A percentile compares a stretch with the other conserved stretches of the same genome.
Evolutionary conservation across 2,888 invertebrate species (phyloP).

Genomic region (Endotricha flammealis): DNA sequence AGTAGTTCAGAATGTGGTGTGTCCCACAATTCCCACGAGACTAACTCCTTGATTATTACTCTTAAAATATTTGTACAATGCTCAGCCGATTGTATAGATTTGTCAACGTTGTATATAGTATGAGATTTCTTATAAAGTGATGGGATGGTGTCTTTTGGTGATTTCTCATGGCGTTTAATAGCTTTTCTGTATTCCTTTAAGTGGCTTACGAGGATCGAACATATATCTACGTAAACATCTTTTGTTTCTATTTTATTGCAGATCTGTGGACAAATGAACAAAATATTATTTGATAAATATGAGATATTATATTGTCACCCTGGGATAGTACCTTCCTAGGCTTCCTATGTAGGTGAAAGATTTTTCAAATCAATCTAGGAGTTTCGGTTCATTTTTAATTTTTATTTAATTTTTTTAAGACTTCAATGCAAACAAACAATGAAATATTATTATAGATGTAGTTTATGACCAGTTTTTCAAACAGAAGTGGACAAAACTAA

Average conservation of each 20-base stretch:
- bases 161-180: slow-evolving; percentile 76
- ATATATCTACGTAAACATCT: slow-evolving; percentile 59
- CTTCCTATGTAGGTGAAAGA: too few species aligned
- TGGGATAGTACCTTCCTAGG: too few species aligned
- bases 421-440: too few species aligned
- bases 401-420: too few species aligned
- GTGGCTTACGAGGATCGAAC: slow-evolving; percentile 78
- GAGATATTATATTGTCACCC: too few species aligned
- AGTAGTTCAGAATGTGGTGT: slow-evolving; percentile 81
- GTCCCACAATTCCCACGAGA: slow-evolving; percentile 83
- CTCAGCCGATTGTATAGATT: slow-evolving; percentile 59
- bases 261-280: slow-evolving; percentile 49
- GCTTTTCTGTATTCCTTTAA: slow-evolving; percentile 81
- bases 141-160: slow-evolving; percentile 55
- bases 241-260: slow-evolving; percentile 66
- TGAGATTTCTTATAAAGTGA: slow-evolving; percentile 70
- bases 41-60: slow-evolving; percentile 79
- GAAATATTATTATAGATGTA: too few species aligned
- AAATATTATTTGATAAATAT: too few species aligned
- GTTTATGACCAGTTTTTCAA: too few species aligned
- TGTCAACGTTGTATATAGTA: slow-evolving; percentile 42
- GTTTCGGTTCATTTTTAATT: too few species aligned
- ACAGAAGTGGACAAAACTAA: too few species aligned
- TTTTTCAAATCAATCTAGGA: too few species aligned
- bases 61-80: slow-evolving; percentile 79